Evolutionary conservation across 2,797 vertebrate genomes (phyloP), one percentile per base, ranked within the genome.

Genomic region (Garrulus glandarius): DNA sequence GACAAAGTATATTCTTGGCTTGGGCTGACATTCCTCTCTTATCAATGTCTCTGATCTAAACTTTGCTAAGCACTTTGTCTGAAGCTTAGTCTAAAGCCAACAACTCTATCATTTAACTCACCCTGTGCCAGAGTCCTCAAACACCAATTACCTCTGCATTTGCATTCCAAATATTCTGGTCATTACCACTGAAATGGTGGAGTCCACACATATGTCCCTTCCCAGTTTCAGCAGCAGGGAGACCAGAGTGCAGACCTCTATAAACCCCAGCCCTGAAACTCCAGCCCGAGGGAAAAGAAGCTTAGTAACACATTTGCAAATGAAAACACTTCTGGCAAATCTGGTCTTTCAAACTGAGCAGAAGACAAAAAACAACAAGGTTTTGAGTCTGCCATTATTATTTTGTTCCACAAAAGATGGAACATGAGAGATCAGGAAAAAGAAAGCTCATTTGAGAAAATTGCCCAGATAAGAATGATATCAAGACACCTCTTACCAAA

Each of bases 31-130:
- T 94, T 96, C 89, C 87, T 86, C 37, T 41, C 82, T 76, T 95
- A 96, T 92, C 95, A 50, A 47, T 2, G 76, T 78, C 92, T 93
- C 85, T 50, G 67, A 95, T 93, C 95, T 93, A 89, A 78, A 64
- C 26, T 65, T 87, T 49, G 34, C 50, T 92, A 87, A 96, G 88
- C 47, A 69, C 60, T 84, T 50, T 26, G 69, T 64, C 82, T 87
- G 84, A 72, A 92, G 57, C 29, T 83, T 41, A 34, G 65, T 68
- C 65, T 81, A 52, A 81, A 91, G 46, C 6, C 7, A 89, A 47
- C 13, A 43, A n/a, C 69, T 85, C 47, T 10, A 52, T 43, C 29
- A 47, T 39, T 95, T 93, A 94, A 96, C 87, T 64, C 79, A 32
- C 7, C n/a, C 76, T 34, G 60, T 90, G 47, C 77, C 80, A 79